Conservation (phyloP, 1,140 invertebrate genomes). For the Caerostris extrusa region DNA sequence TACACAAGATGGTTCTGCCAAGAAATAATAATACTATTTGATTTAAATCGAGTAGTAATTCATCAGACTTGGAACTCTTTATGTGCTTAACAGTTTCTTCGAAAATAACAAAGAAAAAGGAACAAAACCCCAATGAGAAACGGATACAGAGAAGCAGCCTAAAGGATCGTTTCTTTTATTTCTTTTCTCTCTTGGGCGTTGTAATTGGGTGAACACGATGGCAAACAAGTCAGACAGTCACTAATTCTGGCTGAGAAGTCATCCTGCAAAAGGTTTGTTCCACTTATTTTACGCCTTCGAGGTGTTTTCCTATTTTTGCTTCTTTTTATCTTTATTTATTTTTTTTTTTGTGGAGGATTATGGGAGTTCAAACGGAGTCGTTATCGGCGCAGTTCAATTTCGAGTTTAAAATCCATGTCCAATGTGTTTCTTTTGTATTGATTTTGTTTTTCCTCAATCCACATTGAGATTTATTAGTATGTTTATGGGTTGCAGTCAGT, state of each 20-base stretch:
- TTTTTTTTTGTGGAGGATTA: background rate
- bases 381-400: background rate
- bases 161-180: background rate
- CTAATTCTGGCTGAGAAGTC: constrained; percentile 8
- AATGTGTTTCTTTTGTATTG: no score
- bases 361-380: background rate
- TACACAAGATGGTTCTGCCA: no score
- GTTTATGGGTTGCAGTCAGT: no score
- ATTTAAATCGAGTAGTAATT: no score
- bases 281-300: background rate
- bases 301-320: constrained; percentile 4
- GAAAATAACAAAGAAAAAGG: background rate
- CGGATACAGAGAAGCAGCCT: constrained; percentile 24
- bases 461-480: no score
- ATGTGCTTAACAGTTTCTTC: background rate
- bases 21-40: no score
- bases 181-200: background rate
- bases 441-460: no score
- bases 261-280: background rate
- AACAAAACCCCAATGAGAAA: background rate
- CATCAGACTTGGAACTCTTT: no score
- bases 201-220: constrained; percentile 34
- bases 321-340: background rate
- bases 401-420: no score
- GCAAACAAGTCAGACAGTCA: constrained; percentile 3